Evolutionary conservation across 2,797 vertebrate species (phyloP).

Genomic region (Galagoides demidoff): DNA sequence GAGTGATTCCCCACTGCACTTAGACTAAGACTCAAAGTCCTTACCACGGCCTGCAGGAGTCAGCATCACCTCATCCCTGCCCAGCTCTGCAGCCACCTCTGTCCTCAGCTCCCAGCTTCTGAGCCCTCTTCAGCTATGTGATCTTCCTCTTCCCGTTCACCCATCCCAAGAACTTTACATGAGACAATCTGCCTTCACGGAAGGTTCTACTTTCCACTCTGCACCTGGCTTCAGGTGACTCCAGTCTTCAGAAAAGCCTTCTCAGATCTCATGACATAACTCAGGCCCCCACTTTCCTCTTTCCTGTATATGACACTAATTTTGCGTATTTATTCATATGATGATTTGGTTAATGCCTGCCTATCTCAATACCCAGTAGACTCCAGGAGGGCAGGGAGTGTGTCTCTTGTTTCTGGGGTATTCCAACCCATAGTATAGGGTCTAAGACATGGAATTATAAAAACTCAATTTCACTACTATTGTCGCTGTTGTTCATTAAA

Average conservation of each 20-base stretch:
- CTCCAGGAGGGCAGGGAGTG: background rate
- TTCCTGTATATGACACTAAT: background rate
- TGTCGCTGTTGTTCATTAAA: background rate
- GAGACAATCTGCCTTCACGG: background rate
- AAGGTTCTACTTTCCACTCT: background rate
- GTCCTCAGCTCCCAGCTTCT: rapidly evolving
- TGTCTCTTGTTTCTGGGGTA: background rate
- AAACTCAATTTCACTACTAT: background rate
- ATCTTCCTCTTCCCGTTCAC: too few species aligned
- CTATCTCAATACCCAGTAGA: background rate
- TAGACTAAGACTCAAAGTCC: background rate
- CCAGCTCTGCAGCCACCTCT: background rate
- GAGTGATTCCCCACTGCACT: background rate
- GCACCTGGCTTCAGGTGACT: background rate
- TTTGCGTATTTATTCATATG: background rate
- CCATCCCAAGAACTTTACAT: background rate
- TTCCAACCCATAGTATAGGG: background rate
- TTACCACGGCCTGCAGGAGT: background rate
- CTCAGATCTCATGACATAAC: background rate
- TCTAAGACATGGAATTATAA: background rate
- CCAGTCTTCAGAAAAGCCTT: background rate
- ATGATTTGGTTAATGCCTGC: background rate
- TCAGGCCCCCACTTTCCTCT: background rate
- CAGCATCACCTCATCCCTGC: background rate
- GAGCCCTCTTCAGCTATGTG: background rate